A percentile compares a stretch with the other conserved stretches of the same genome.
Evolutionary conservation across 2,113 vertebrate species (phyloP).

Genomic region (Tychaedon coryphoeus): DNA sequence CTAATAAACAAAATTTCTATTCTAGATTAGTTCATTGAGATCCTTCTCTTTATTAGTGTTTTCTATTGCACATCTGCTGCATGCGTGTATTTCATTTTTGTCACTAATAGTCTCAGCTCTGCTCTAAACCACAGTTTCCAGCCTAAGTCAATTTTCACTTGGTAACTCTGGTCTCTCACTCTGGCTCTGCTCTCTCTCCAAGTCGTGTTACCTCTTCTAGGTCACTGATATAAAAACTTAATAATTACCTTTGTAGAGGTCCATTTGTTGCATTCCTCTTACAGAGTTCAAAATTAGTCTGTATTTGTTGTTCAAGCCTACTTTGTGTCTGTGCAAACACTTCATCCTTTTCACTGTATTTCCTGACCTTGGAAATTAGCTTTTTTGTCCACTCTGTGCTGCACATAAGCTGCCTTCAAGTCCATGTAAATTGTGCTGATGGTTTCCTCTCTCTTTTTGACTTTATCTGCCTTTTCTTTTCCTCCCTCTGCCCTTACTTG

Average conservation of each 20-base stretch:
- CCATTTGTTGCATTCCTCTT: not conserved
- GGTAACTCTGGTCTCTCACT: not conserved
- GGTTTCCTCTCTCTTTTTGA: not conserved
- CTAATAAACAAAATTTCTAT: constrained; percentile 36
- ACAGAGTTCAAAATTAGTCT: not conserved
- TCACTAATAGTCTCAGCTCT: not conserved
- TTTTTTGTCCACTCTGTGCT: not conserved
- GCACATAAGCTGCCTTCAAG: not conserved
- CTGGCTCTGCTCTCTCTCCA: not conserved
- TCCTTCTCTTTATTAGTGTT: constrained; percentile 11
- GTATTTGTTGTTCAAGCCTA: not conserved
- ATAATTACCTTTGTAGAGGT: not conserved
- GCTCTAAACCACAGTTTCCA: not conserved
- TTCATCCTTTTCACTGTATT: not conserved
- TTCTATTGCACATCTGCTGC: constrained; percentile 44
- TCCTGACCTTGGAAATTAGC: not conserved
- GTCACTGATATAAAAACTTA: not conserved
- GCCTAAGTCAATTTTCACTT: not conserved
- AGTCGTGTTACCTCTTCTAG: not conserved
- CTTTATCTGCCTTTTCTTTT: not conserved
- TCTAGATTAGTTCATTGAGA: constrained; percentile 29
- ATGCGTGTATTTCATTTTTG: not conserved
- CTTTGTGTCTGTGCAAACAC: not conserved
- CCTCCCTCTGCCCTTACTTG: not conserved
- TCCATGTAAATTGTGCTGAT: not conserved